phyloP scores from a whole-genome alignment of 1,140 invertebrate species.

The Drosophila varians region DNA sequence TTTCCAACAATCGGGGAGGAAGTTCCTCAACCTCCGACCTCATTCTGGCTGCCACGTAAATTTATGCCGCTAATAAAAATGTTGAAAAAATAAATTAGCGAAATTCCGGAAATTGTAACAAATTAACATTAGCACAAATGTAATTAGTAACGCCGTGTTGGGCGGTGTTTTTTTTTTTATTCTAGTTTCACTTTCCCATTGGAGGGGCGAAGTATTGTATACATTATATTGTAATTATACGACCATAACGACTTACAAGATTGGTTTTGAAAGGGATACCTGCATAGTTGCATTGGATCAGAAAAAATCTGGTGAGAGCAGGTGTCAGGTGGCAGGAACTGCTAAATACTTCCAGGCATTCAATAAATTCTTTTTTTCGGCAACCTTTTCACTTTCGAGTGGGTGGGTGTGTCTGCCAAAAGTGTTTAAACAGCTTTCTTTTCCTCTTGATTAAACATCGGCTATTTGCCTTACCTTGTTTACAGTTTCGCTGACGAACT shows the following conservation, averaged over 20 bases:
- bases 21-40: constrained; percentile 41
- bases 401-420: constrained; percentile 33
- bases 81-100: constrained; percentile 79
- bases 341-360: constrained; percentile 7
- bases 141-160: constrained; percentile 75
- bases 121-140: constrained; percentile 78
- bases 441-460: constrained; percentile 11
- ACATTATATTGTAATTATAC: constrained; percentile 16
- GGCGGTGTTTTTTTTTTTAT: constrained; percentile 17
- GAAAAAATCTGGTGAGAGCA: no score
- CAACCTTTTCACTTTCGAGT: constrained; percentile 21
- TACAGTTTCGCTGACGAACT: constrained; percentile 26
- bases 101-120: constrained; percentile 81
- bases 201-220: constrained; percentile 32
- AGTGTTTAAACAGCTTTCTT: constrained; percentile 38
- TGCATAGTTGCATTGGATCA: not conserved
- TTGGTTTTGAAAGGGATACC: not conserved
- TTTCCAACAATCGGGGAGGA: constrained; percentile 59
- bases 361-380: constrained; percentile 27
- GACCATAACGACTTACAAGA: not conserved
- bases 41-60: constrained; percentile 42
- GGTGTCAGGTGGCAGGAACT: not conserved
- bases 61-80: constrained; percentile 77
- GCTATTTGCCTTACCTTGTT: constrained; percentile 17
- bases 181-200: constrained; percentile 6